These are phyloP conservation scores for Cygnus olor DNA, from an alignment of 2,797 vertebrate species.

Conservation along the genomic window DNA sequence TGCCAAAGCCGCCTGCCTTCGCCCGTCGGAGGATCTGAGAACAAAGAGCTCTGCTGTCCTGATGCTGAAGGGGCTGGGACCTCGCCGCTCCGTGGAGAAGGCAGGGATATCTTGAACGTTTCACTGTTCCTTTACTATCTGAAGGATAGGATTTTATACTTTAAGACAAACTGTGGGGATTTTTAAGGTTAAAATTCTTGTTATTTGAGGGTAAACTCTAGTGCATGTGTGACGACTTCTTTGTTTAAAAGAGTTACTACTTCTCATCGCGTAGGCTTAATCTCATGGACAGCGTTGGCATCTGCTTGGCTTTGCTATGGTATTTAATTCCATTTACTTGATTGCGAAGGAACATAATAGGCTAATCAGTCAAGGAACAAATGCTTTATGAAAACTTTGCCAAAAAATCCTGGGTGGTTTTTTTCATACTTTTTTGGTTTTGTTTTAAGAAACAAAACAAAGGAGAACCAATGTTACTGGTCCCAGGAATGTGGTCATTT, in stretches of 20 bases:
- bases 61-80: conserved; percentile 31
- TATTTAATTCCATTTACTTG: conserved; percentile 34
- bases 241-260: not conserved
- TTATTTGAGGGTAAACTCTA: not conserved
- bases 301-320: conserved; percentile 10
- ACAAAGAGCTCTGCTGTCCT: conserved; percentile 11
- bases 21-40: not conserved
- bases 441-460: conserved; percentile 23
- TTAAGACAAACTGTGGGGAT: not conserved
- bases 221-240: not conserved
- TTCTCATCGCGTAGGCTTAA: not conserved
- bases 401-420: not conserved
- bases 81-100: not conserved
- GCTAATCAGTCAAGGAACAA: conserved; percentile 38
- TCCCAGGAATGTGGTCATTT: not conserved
- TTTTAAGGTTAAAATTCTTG: conserved; percentile 53
- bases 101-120: conserved; percentile 36
- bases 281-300: not conserved
- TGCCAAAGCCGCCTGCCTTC: conserved; percentile 9
- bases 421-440: not conserved
- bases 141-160: conserved; percentile 39
- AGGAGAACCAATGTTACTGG: not conserved
- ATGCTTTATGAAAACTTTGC: conserved; percentile 30
- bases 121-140: conserved; percentile 19
- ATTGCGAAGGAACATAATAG: not conserved